A percentile compares a stretch with the other conserved stretches of the same genome.
These are phyloP conservation scores for Oncopodura yosiiana DNA, from an alignment of 1,140 invertebrate genomes.

Conservation along the genomic window DNA sequence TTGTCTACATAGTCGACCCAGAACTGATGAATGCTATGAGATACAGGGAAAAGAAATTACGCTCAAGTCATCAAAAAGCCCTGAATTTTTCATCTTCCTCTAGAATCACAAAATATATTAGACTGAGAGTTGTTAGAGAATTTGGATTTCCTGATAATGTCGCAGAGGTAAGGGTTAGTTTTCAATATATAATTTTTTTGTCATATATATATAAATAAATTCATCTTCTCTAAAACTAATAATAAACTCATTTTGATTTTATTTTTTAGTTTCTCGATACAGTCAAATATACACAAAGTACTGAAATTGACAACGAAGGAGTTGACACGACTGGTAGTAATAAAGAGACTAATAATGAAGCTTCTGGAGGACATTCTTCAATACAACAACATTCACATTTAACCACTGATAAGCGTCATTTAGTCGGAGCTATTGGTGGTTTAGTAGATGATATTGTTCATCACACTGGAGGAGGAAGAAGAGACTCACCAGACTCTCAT, in stretches of 20 bases:
- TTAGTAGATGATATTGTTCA: background rate
- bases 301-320: too few species aligned
- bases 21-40: slow-evolving; percentile 69
- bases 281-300: slow-evolving; percentile 2
- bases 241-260: background rate
- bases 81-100: slow-evolving; percentile 19
- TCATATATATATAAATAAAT: background rate
- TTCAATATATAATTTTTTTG: background rate
- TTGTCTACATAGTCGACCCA: slow-evolving; percentile 56
- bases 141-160: slow-evolving; percentile 87
- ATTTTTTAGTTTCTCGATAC: slow-evolving; percentile 5
- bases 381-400: too few species aligned
- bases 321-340: too few species aligned
- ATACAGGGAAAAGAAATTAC: slow-evolving; percentile 72
- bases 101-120: slow-evolving; percentile 51
- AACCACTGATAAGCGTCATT: background rate
- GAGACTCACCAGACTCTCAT: too few species aligned
- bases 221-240: background rate
- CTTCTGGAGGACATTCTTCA: too few species aligned
- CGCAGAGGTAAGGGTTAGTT: slow-evolving; percentile 52
- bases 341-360: too few species aligned
- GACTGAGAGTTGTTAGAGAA: slow-evolving; percentile 79
- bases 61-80: slow-evolving; percentile 48
- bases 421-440: background rate
- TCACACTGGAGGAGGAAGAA: too few species aligned